Evolutionary conservation across 2,797 vertebrate genomes (phyloP).

Genomic region (Pangasius sanitwongsei): DNA sequence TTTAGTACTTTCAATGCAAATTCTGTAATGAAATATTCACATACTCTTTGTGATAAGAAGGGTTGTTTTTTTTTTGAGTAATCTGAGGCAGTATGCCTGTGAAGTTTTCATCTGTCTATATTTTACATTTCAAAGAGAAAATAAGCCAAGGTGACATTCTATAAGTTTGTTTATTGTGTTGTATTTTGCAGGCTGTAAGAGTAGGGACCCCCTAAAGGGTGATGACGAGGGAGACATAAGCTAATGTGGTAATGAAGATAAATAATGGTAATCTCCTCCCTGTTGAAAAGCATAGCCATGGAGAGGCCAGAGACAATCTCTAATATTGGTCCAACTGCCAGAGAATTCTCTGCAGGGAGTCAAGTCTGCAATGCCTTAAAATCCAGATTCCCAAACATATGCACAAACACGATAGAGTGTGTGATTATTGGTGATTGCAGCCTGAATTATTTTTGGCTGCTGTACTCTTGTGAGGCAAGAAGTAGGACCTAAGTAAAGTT

Average conservation of each 20-base stretch:
- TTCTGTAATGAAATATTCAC: neutral
- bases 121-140: slow-evolving; percentile 32
- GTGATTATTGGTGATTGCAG: slow-evolving; percentile 32
- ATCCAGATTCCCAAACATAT: slow-evolving; percentile 47
- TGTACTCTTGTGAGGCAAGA: slow-evolving; percentile 4
- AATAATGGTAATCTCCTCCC: slow-evolving; percentile 75
- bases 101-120: slow-evolving; percentile 17
- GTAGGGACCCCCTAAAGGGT: slow-evolving; percentile 73
- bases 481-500: slow-evolving; percentile 22
- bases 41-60: neutral
- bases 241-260: slow-evolving; percentile 80
- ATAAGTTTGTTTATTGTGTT: slow-evolving; percentile 63
- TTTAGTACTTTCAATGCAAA: neutral
- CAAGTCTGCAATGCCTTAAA: slow-evolving; percentile 48
- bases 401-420: slow-evolving; percentile 42
- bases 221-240: slow-evolving; percentile 67
- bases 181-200: slow-evolving; percentile 69
- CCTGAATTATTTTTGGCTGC: slow-evolving; percentile 23
- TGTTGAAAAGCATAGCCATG: slow-evolving; percentile 63
- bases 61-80: neutral
- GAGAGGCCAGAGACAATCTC: slow-evolving; percentile 48
- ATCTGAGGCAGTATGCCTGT: neutral
- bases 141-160: slow-evolving; percentile 56
- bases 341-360: slow-evolving; percentile 47
- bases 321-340: slow-evolving; percentile 52